Base-by-base conservation (phyloP, 2,113 vertebrate genomes). In the Corythornis madagascariensis region DNA sequence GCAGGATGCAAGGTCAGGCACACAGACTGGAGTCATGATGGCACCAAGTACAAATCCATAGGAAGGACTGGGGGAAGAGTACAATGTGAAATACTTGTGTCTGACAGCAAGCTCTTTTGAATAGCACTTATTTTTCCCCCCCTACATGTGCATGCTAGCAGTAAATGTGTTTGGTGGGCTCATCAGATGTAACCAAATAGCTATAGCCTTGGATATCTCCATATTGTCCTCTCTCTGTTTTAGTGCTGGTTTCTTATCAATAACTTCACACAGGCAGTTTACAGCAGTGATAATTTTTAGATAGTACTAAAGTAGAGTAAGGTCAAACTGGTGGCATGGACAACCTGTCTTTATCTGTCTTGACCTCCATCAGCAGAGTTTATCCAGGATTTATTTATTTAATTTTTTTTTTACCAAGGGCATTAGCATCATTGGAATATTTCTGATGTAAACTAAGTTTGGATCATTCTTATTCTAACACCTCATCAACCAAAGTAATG, bases 361-460 rank as follows among this genome's bases (percentile, higher is more conserved):
- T 53, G 52, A 61, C 5, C 6, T 85, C 20, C 2, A 2, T 65
- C 63, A 83, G 64, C 55, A 80, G 74, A 89, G 26, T 88, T 94
- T 85, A 76, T 65, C 20, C 59, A 88, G 79, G 24, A 89, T 83
- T 13, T 53, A 10, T n/a, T 19, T 56, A 35, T 86, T n/a, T n/a
- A n/a, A n/a, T n/a, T n/a, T 88, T 84, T 76, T 88, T 52, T 52
- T 26, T 26, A 65, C 38, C 64, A 77, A 73, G 61, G 25, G n/a
- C 60, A 57, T 66, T 84, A 71, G 47, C 92, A 72, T 87, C 29
- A 63, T 76, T 94, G 87, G 56, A 76, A 57, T 90, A 90, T 89
- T 87, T 91, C 64, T 93, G 74, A 74, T 81, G 61, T 79, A 92
- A 92, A 76, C 53, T 60, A 86, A 81, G 29, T 88, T 90, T 86